Evolutionary conservation across 1,140 invertebrate genomes (phyloP), one percentile per base, ranked within the genome.

Genomic region (Atta cephalotes): DNA sequence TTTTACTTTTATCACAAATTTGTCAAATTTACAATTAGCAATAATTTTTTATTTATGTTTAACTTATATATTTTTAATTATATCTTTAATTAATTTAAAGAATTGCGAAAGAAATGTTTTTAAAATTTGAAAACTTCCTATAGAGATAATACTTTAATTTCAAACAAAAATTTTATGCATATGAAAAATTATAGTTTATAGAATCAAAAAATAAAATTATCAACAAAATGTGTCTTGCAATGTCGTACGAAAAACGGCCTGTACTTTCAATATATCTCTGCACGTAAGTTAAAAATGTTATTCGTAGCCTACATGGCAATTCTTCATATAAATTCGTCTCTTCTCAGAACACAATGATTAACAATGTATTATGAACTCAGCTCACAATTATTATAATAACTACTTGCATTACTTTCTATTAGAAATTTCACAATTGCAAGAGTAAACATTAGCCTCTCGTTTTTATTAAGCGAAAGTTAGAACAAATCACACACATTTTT

Each of bases 361-460:
- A 60, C 35, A 71, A 45, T 71, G 79, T 28, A 71, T 78, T 56
- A 70, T 10, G 70, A 74, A 51, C 45, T 14, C n/a, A 16, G 39
- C 25, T 62, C 31, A 25, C 58, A 84, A 84, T 84, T 84, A 76
- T 74, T 62, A 25, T 62, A 84, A 84, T 84, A 62, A 21, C 35
- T 14, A 51, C 25, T 25, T 58, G 53, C 56, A 56, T 62, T 76
- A 71, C 80, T 84, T 84, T 84, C 80, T 84, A 74, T 53, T 60
- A 49, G 70, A 84, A 74, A 84, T 84, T 62, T 78, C 25, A 84
- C 70, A 74, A 76, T 76, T 65, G 25, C 31, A 76, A 74, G 56
- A 84, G 56, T 76, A 84, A 84, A 74, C 39, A 72, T 71, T 25
- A 16, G 56, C 9, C 25, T 62, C n/a, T 74, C 70, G 56, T 74